These are phyloP conservation scores for Erithacus rubecula DNA, from an alignment of 2,797 vertebrate genomes.

Conservation along the genomic window DNA sequence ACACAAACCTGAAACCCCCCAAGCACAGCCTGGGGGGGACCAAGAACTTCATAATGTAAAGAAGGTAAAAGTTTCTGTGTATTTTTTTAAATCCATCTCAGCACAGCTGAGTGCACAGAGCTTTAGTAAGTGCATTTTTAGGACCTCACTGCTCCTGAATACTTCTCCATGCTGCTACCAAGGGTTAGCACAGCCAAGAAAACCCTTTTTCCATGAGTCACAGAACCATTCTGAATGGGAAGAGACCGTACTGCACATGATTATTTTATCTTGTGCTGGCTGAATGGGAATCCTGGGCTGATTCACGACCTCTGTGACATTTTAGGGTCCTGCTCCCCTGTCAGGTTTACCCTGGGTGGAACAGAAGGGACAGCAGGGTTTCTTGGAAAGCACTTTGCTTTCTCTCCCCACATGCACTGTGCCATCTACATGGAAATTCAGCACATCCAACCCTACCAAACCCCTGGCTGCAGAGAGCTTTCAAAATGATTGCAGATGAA, in stretches of 20 bases:
- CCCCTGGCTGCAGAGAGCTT: background rate
- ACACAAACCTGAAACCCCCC: background rate
- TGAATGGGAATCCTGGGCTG: background rate
- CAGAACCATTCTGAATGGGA: background rate
- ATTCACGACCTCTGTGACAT: background rate
- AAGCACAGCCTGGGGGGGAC: background rate
- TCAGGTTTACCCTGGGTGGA: background rate
- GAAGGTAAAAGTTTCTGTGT: background rate
- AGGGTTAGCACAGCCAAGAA: background rate
- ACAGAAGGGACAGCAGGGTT: background rate
- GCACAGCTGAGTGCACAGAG: background rate
- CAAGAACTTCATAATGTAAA: rapidly evolving
- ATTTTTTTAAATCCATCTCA: background rate
- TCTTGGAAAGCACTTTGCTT: background rate
- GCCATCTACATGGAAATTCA: background rate
- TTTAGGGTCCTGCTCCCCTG: background rate
- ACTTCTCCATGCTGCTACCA: background rate
- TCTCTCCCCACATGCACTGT: background rate
- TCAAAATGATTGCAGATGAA: background rate
- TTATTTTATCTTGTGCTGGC: background rate
- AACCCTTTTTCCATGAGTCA: background rate
- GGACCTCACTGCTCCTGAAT: background rate
- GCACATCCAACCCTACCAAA: background rate
- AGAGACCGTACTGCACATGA: background rate
- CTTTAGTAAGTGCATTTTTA: background rate